Evolutionary conservation across 2,888 invertebrate species (phyloP).

Genomic region (Sinhomidia bicolor): DNA sequence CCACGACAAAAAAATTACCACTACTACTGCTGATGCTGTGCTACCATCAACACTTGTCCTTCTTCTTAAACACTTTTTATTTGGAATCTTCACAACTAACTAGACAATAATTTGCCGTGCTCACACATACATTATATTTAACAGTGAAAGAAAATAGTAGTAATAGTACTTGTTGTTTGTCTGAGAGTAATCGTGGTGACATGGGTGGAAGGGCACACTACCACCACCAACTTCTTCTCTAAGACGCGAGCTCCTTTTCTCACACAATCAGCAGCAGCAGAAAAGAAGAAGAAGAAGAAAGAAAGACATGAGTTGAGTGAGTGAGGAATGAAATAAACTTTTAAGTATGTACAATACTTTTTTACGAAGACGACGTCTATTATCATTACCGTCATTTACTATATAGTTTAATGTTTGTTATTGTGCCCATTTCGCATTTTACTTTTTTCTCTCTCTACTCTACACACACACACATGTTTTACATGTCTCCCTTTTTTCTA

Average conservation of each 20-base stretch:
- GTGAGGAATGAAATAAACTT: constrained; percentile 53
- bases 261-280: constrained; percentile 10
- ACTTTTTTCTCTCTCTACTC: constrained; percentile 40
- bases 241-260: constrained; percentile 22
- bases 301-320: neutral
- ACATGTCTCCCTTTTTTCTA: constrained; percentile 17
- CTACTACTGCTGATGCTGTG: no score
- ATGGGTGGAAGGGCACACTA: constrained; percentile 25
- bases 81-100: neutral
- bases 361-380: constrained; percentile 53
- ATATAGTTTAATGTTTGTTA: constrained; percentile 61
- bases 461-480: constrained; percentile 56
- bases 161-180: constrained; percentile 7
- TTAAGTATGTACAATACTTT: constrained; percentile 54
- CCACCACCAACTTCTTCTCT: neutral
- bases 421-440: constrained; percentile 58
- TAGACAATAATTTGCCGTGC: constrained; percentile 17
- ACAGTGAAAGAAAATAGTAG: constrained; percentile 14
- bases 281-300: constrained; percentile 3
- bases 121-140: constrained; percentile 22
- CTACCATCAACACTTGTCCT: constrained; percentile 3
- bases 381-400: constrained; percentile 59
- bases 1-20: no score
- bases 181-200: constrained; percentile 22
- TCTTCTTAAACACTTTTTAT: neutral